A percentile compares a stretch with the other conserved stretches of the same genome.
These are phyloP conservation scores for Sylvia atricapilla DNA, from an alignment of 2,113 vertebrate species.

Conservation along the genomic window DNA sequence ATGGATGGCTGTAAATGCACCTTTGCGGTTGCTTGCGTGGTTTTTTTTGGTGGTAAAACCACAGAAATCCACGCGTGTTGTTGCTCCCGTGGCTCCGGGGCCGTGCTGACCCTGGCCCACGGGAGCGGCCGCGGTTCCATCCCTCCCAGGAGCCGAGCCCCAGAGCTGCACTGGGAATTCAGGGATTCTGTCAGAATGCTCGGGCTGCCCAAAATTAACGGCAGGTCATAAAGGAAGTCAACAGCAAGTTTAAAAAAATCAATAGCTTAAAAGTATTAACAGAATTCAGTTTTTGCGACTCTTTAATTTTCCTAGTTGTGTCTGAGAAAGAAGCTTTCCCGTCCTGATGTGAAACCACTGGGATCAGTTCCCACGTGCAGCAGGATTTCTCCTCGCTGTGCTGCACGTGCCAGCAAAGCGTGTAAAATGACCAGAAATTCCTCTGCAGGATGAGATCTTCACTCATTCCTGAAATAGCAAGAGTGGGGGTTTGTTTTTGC, in stretches of 20 bases:
- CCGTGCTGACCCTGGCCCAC: rapidly evolving
- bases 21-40: rapidly evolving
- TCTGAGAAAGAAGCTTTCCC: neutral
- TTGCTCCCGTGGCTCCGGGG: neutral
- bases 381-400: neutral
- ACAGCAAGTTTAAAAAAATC: neutral
- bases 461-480: rapidly evolving
- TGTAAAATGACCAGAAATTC: neutral
- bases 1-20: rapidly evolving
- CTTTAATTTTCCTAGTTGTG: too few relatives aligned
- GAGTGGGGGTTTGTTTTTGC: neutral
- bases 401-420: neutral
- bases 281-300: neutral
- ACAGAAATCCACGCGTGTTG: rapidly evolving
- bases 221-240: too few relatives aligned
- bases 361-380: rapidly evolving
- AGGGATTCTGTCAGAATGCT: rapidly evolving
- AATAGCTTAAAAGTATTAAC: too few relatives aligned
- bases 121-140: neutral
- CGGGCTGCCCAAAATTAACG: neutral
- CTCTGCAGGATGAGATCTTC: neutral
- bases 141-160: neutral
- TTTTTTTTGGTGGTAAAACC: neutral
- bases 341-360: rapidly evolving
- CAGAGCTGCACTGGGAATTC: rapidly evolving